Evolutionary conservation across 2,888 invertebrate species (phyloP).

Genomic region (Deroplatys truncata): DNA sequence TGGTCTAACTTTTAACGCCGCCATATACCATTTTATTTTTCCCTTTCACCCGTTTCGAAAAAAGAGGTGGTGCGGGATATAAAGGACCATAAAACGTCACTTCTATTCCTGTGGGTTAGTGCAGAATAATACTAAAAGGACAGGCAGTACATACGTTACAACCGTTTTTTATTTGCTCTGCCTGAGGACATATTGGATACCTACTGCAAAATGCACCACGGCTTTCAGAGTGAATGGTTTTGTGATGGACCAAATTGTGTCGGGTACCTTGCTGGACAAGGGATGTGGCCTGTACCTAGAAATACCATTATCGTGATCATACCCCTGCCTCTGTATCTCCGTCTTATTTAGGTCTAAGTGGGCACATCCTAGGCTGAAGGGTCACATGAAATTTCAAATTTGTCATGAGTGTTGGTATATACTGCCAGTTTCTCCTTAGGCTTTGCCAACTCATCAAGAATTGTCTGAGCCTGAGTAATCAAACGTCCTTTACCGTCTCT

Average conservation of each 20-base stretch:
- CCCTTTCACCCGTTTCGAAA: background rate
- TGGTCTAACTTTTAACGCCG: background rate
- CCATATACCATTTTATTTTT: slow-evolving; percentile 10
- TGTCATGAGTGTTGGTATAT: no score
- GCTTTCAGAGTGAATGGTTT: background rate
- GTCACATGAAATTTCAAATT: no score
- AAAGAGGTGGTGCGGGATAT: background rate
- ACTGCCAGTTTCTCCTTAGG: no score
- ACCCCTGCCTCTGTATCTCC: background rate
- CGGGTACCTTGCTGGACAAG: background rate
- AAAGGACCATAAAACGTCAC: background rate
- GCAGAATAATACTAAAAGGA: background rate
- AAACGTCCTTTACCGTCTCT: no score
- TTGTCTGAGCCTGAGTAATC: no score
- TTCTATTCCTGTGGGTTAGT: background rate
- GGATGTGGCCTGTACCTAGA: background rate
- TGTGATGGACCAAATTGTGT: background rate
- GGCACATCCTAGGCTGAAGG: background rate
- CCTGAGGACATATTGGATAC: background rate
- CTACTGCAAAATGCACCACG: background rate
- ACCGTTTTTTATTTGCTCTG: background rate
- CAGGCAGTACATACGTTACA: background rate
- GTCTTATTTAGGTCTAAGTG: background rate
- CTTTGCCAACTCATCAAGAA: no score
- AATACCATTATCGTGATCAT: background rate